Conservation (phyloP, 2,888 invertebrate genomes). For the Philopedon plagiatum region DNA sequence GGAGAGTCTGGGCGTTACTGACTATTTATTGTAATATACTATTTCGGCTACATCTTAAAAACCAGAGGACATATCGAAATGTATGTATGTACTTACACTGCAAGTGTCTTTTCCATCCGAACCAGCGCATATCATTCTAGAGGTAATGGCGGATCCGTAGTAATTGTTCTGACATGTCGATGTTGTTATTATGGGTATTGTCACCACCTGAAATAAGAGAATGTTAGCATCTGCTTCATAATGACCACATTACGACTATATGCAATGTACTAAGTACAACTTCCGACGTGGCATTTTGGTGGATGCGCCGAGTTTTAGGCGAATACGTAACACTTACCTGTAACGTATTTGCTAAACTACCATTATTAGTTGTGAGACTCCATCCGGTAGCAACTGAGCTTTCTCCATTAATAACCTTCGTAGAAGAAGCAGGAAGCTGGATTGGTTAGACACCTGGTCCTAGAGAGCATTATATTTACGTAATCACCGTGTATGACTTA, state of each 20-base stretch:
- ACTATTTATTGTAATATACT: too few relatives aligned
- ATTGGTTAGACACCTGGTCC: slow-evolving; percentile 39
- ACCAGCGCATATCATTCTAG: neutral
- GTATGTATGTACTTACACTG: neutral
- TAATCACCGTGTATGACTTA: too few relatives aligned
- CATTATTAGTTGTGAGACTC: slow-evolving; percentile 52
- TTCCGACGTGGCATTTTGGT: too few relatives aligned
- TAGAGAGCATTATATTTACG: neutral
- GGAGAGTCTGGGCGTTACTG: too few relatives aligned
- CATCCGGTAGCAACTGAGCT: slow-evolving; percentile 56
- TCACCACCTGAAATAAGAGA: neutral
- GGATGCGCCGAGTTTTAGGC: too few relatives aligned
- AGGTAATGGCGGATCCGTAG: neutral
- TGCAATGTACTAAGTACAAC: too few relatives aligned
- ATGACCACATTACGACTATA: too few relatives aligned
- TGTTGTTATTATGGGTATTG: neutral
- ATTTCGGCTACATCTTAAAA: too few relatives aligned
- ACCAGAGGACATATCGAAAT: too few relatives aligned
- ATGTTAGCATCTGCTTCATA: too few relatives aligned
- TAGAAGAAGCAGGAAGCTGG: slow-evolving; percentile 19
- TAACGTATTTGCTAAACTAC: slow-evolving; percentile 49
- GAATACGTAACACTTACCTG: slow-evolving; percentile 45
- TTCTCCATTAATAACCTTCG: slow-evolving; percentile 40
- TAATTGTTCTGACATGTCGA: neutral
- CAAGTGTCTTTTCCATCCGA: neutral